Evolutionary conservation across 2,113 vertebrate species (phyloP), one percentile per base, ranked within the genome.

Genomic region (Trochalopteron elliotii): DNA sequence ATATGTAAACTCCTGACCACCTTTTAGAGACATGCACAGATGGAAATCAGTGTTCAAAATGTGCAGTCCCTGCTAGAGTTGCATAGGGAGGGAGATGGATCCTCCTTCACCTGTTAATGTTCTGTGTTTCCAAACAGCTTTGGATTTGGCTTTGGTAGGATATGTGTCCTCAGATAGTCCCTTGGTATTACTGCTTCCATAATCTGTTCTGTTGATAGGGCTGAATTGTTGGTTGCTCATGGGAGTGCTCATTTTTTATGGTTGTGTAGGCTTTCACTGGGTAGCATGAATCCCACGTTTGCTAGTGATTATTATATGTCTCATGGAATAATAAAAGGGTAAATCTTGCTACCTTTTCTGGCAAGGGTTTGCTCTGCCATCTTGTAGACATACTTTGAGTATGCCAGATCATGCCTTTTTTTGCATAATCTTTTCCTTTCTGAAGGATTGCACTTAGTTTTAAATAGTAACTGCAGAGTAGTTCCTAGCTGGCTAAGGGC

Each of bases 71-170:
- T 86, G 8, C 40, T 6, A 20, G 9, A n/a, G 76, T 72, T 87
- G 3, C 47, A 4, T 10, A 5, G 9, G 9, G 22, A 39, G 8
- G 8, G 14, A 78, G 8, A 19, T 0, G 9, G 13, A 35, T 14
- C 12, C 11, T 77, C 3, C 56, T 59, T 75, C 18, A 42, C 12
- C 6, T 61, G 23, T 40, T 37, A 40, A 28, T 40, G 80, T 79
- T 60, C 35, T 45, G 3, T 67, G 23, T 75, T 87, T 82, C 21
- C 30, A 55, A 4, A 37, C 22, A 71, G 18, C 33, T 89, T 84
- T 75, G 35, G 18, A 75, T 44, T 28, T 1, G 8, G 37, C 44
- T 39, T 17, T 63, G 33, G 6, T 88, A 37, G 20, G 5, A 2
- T 57, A 11, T 35, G 6, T 81, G 28, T 67, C 44, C 74, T 76